Evolutionary conservation across 2,888 invertebrate genomes (phyloP), one percentile per base, ranked within the genome.

Genomic region (Mesorhabditis spiculigera): DNA sequence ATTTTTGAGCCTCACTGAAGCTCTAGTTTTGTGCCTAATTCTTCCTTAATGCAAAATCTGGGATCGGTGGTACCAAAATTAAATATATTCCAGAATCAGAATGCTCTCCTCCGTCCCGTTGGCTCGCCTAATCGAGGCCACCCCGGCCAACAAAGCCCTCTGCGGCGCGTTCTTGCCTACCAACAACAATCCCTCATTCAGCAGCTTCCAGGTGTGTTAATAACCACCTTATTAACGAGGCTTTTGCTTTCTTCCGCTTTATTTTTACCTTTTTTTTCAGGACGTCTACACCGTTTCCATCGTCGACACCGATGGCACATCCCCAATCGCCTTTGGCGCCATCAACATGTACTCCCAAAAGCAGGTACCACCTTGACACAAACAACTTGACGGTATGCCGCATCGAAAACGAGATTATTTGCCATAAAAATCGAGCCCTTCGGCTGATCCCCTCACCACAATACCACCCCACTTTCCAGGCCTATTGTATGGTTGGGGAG

Each of bases 141-240:
- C 80, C 16, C 75, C 81, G 41, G 69, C 76, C 45, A 75, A 74
- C 28, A 73, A 75, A 45, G 75, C 73, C 13, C 73, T 82, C n/a
- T 70, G 71, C 69, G 81, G 77, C 61, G 76, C 77, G n/a, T 67
- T 84, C 42, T 76, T 84, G 42, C 81, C 83, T 5, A 72, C 76
- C 62, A 84, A 84, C 79, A 84, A 84, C 75, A 84, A 83, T 72
- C 69, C 78, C 28, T 77, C 78, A 50, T 77, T 81, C 66, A 68
- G 72, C 71, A 73, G 72, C 63, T 68, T 67, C 50, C 76, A 76
- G 58, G 58, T 50, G n/a, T 50, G 8, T 50, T 13, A 50, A 50
- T 50, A 50, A 50, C 58, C 58, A n/a, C 8, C 58, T 13, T 10
- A 50, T 50, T 50, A 50, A 50, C 58, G 58, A 50, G 3, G n/a